phyloP scores from a whole-genome alignment of 2,113 vertebrate genomes.

The Triplophysa tibetana region DNA sequence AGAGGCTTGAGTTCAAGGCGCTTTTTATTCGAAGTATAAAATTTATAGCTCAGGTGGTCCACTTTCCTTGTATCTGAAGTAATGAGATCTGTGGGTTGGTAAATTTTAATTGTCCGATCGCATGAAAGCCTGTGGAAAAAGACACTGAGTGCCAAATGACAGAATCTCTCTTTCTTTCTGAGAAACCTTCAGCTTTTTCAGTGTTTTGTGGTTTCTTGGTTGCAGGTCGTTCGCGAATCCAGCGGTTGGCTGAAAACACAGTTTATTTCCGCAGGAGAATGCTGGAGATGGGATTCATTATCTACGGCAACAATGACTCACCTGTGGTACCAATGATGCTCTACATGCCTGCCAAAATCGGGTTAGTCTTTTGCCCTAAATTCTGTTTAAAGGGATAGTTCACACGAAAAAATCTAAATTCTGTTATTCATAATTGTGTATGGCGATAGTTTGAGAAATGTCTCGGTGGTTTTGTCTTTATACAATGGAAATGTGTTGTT shows the following conservation, averaged over 20 bases:
- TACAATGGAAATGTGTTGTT: no score
- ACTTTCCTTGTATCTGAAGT: constrained; percentile 42
- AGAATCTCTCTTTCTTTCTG: background rate
- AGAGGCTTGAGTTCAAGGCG: background rate
- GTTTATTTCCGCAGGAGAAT: constrained; percentile 82
- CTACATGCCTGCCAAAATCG: constrained; percentile 88
- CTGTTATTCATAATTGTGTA: no score
- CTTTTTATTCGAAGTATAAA: constrained; percentile 14
- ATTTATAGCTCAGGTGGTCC: constrained; percentile 52
- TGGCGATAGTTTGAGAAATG: no score
- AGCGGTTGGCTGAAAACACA: constrained; percentile 82
- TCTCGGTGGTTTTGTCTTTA: no score
- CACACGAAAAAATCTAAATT: no score
- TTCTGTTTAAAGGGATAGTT: background rate
- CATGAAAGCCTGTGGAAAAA: constrained; percentile 54
- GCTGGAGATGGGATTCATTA: constrained; percentile 85
- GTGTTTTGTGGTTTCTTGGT: constrained; percentile 29
- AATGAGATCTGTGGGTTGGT: constrained; percentile 44
- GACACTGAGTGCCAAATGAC: constrained; percentile 42
- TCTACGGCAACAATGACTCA: constrained; percentile 88
- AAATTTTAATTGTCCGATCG: constrained; percentile 48
- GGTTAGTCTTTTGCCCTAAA: constrained; percentile 62
- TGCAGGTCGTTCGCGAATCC: constrained; percentile 77
- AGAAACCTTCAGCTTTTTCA: constrained; percentile 13
- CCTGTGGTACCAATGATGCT: constrained; percentile 88